Evolutionary conservation across 2,888 invertebrate species (phyloP).

Genomic region (Anaspis maculata): DNA sequence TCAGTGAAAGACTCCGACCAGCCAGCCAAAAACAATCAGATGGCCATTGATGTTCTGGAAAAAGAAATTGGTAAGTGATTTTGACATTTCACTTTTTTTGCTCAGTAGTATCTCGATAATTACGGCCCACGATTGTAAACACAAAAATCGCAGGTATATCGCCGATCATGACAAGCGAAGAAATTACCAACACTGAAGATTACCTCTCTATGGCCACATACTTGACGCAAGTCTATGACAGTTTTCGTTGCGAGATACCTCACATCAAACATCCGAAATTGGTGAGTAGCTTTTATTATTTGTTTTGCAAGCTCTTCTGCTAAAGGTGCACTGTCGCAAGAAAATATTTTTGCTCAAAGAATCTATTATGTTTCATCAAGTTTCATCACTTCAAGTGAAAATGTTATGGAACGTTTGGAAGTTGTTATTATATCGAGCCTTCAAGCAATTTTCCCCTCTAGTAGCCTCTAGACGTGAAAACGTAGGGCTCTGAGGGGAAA

Average conservation of each 20-base stretch:
- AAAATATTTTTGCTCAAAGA: no score
- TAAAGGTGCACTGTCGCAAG: no score
- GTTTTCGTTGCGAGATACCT: slow-evolving; percentile 87
- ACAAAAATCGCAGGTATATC: slow-evolving; percentile 43
- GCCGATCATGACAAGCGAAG: slow-evolving; percentile 67
- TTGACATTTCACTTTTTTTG: slow-evolving; percentile 2
- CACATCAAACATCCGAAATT: slow-evolving; percentile 67
- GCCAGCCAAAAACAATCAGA: slow-evolving; percentile 61
- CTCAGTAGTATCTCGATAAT: neutral
- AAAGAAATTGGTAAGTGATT: slow-evolving; percentile 63
- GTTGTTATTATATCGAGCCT: no score
- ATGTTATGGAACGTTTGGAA: no score
- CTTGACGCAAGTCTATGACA: slow-evolving; percentile 79
- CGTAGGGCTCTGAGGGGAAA: no score
- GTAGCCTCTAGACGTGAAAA: no score
- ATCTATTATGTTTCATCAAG: no score
- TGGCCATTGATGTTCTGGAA: slow-evolving; percentile 80
- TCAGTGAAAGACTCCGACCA: slow-evolving; percentile 53
- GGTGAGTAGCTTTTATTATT: slow-evolving; percentile 42
- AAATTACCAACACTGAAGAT: slow-evolving; percentile 66
- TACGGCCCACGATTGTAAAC: slow-evolving; percentile 2
- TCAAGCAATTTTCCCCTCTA: no score
- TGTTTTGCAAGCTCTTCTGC: no score
- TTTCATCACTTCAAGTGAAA: no score
- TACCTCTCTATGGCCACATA: slow-evolving; percentile 72